Evolutionary conservation across 1,140 invertebrate species (phyloP), one percentile per base, ranked within the genome.

Genomic region (Drosophila mayri): DNA sequence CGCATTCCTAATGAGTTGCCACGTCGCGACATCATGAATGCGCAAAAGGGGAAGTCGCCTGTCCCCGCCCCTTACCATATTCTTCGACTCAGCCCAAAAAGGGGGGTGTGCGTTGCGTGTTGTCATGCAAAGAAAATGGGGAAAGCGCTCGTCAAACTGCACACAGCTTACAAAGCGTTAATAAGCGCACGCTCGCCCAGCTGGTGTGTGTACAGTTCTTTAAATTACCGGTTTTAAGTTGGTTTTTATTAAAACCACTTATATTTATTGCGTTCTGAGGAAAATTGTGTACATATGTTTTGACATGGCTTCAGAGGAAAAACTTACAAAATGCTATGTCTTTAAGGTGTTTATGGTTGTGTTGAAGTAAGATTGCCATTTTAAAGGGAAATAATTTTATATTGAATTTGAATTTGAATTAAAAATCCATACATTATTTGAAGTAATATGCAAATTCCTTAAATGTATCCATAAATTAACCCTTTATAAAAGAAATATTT

Each of bases 1-100:
- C 77, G 80, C 84, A 84, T 75, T 87, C 63, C 84, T 77, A 87
- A 87, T 87, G 61, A 67, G 76, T 61, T 76, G 54, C 37, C 70
- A 59, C 52, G 54, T 58, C 65, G 74, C 68, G 54, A 81, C 66
- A 47, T 68, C 82, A 86, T 81, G 86, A 85, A 86, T 75, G 74
- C 30, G 50, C 59, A 50, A 46, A 38, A 7, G 22, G 37, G 49
- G 43, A 40, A 40, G 20, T 20, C 47, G 10, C 25, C 38, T 37
- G 10, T 18, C 1, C 62, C 60, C 58, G 55, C 47, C 44, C 43
- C 8, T 11, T 18, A 18, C 3, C 37, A 38, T 22, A 46, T 40
- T 41, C 22, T n/a, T 22, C 11, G n/a, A 6, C 4, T 4, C 46
- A 16, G 25, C 44, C 5, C 20, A 8, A 3, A 18, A 43, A 57